phyloP scores from a whole-genome alignment of 2,113 vertebrate species.

The Forbesichthys agassizii region DNA sequence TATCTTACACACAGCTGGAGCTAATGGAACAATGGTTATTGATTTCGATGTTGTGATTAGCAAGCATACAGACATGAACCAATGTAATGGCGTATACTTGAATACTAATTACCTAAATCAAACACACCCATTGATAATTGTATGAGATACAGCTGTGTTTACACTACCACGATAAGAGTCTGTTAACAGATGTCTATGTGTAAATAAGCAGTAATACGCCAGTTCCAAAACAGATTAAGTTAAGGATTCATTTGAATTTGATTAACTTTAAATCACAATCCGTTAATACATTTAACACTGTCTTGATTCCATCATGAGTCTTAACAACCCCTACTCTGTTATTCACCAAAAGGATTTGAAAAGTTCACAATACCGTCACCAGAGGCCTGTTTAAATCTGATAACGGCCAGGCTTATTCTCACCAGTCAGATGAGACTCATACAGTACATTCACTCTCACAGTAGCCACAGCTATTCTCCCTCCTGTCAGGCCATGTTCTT shows the following conservation, averaged over 20 bases:
- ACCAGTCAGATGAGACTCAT: slow-evolving; percentile 15
- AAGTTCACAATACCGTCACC: slow-evolving; percentile 51
- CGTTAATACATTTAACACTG: slow-evolving; percentile 51
- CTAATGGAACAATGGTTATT: not conserved
- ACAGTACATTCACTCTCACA: slow-evolving; percentile 28
- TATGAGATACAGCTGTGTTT: too few relatives aligned
- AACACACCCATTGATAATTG: not conserved
- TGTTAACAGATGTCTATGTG: slow-evolving; percentile 2
- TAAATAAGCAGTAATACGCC: slow-evolving; percentile 18
- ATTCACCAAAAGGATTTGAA: slow-evolving; percentile 60
- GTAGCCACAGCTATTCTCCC: not conserved
- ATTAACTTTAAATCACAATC: slow-evolving; percentile 32
- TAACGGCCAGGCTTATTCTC: slow-evolving; percentile 62
- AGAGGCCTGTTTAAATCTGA: slow-evolving; percentile 46
- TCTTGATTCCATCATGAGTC: slow-evolving; percentile 28
- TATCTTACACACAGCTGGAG: not conserved
- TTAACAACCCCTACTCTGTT: slow-evolving; percentile 33
- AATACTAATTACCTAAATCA: not conserved
- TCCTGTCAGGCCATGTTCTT: slow-evolving; percentile 6
- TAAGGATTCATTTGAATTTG: not conserved
- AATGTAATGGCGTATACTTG: not conserved
- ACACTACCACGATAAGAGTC: too few relatives aligned
- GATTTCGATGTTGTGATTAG: not conserved
- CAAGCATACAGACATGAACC: not conserved
- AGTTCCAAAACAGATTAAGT: not conserved